Percentiles rank a stretch among this genome's conserved stretches.
Evolutionary conservation across 1,140 invertebrate genomes (phyloP).

Genomic region (Vanessa atalanta): DNA sequence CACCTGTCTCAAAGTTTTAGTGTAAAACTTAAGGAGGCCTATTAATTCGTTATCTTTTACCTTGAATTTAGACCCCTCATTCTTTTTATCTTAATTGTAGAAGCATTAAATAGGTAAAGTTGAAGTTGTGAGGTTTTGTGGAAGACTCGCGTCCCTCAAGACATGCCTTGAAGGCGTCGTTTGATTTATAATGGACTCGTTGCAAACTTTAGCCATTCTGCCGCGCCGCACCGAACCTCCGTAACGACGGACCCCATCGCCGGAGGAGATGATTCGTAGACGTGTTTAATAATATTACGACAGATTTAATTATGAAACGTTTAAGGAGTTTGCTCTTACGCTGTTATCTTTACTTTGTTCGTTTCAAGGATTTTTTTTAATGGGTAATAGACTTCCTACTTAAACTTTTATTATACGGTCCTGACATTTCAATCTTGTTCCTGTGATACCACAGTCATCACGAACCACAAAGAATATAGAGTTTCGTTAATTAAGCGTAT

Average conservation of each 20-base stretch:
- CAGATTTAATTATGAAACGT: conserved; percentile 80
- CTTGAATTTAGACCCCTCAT: conserved; percentile 77
- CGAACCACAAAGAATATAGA: no score
- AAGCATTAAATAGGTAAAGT: conserved; percentile 76
- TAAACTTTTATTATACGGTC: not conserved
- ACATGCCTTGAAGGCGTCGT: conserved; percentile 78
- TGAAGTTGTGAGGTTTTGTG: conserved; percentile 68
- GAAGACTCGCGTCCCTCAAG: conserved; percentile 74
- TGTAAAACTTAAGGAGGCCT: conserved; percentile 61
- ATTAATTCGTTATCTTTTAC: conserved; percentile 79
- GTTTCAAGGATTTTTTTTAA: conserved; percentile 34
- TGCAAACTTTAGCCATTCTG: conserved; percentile 77
- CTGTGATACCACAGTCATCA: no score
- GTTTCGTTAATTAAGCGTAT: no score
- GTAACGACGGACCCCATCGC: conserved; percentile 77
- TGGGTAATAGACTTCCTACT: conserved; percentile 12
- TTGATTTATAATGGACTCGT: conserved; percentile 81
- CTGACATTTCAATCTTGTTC: no score
- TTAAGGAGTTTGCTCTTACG: conserved; percentile 68
- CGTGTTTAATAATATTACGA: conserved; percentile 81
- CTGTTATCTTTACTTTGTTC: conserved; percentile 64
- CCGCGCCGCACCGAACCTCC: conserved; percentile 71
- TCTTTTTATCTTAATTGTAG: conserved; percentile 81
- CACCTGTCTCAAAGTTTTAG: conserved; percentile 48
- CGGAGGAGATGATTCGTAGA: conserved; percentile 79